Evolutionary conservation across 2,113 vertebrate genomes (phyloP).

Genomic region (Cheirogaleus medius): DNA sequence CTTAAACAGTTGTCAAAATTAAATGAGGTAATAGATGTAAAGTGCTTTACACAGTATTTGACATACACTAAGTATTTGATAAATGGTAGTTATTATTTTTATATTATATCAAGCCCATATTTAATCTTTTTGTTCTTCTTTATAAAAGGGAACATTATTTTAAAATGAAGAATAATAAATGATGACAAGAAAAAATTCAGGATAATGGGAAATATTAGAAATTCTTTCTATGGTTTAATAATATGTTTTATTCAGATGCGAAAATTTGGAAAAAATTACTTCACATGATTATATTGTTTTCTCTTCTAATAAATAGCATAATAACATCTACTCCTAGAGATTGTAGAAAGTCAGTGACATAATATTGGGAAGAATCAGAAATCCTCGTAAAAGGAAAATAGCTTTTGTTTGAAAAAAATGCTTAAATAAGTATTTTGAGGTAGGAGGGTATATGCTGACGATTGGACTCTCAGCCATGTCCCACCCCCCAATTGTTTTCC

Average conservation of each 20-base stretch:
- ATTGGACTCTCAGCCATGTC: not conserved
- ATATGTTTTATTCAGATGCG: not conserved
- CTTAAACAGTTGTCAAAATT: conserved; percentile 57
- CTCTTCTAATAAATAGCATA: conserved; percentile 41
- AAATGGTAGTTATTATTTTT: conserved; percentile 66
- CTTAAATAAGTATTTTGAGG: not conserved
- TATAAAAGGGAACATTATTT: conserved; percentile 31
- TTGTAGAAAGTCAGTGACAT: not conserved
- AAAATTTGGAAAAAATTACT: not conserved
- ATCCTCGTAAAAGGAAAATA: not conserved
- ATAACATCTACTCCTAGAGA: not conserved
- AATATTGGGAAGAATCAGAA: not conserved
- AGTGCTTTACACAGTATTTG: conserved; percentile 35
- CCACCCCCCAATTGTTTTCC: not conserved
- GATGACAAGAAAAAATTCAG: conserved; percentile 1
- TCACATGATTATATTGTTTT: not conserved
- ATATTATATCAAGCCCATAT: conserved; percentile 46
- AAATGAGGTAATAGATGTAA: conserved; percentile 52
- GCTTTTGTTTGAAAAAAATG: not conserved
- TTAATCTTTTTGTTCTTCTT: conserved; percentile 60
- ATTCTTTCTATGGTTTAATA: not conserved
- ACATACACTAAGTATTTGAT: conserved; percentile 45
- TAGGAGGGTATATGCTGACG: not conserved
- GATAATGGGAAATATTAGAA: conserved; percentile 42
- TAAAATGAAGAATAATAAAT: conserved; percentile 49